Percentiles rank a stretch among this genome's conserved stretches.
phyloP scores from a whole-genome alignment of 2,113 vertebrate species.

The Aptenodytes forsteri region DNA sequence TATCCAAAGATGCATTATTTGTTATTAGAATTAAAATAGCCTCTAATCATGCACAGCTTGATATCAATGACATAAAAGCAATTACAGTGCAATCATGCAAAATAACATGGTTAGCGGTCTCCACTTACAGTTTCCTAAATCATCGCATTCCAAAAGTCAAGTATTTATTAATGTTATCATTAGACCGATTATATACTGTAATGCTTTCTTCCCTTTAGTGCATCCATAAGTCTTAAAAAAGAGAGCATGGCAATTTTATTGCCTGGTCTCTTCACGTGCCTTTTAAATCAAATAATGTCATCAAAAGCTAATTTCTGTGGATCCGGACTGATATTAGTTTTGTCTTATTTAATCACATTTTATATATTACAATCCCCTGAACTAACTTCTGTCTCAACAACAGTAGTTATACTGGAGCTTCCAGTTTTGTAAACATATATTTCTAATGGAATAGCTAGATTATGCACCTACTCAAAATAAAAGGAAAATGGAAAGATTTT shows the following conservation, averaged over 20 bases:
- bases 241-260: not conserved
- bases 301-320: not conserved
- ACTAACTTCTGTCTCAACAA: not conserved
- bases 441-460: not conserved
- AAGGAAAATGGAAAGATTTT: not conserved
- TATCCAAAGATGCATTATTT: constrained; percentile 51
- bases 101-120: constrained; percentile 59
- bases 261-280: not conserved
- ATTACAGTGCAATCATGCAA: constrained; percentile 69
- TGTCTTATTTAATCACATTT: not conserved
- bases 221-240: constrained; percentile 8
- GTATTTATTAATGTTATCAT: constrained; percentile 49
- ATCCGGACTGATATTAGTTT: not conserved
- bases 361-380: not conserved
- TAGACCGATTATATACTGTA: constrained; percentile 1
- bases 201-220: not conserved
- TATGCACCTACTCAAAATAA: not conserved
- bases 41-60: constrained; percentile 70
- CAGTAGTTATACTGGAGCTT: not conserved
- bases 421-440: not conserved
- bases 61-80: constrained; percentile 66
- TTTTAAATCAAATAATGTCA: not conserved
- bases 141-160: constrained; percentile 56
- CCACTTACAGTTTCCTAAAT: constrained; percentile 68
- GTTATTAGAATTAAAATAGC: constrained; percentile 63